Base-by-base conservation (phyloP, 2,888 invertebrate genomes). In the Drosophila macrothrix region DNA sequence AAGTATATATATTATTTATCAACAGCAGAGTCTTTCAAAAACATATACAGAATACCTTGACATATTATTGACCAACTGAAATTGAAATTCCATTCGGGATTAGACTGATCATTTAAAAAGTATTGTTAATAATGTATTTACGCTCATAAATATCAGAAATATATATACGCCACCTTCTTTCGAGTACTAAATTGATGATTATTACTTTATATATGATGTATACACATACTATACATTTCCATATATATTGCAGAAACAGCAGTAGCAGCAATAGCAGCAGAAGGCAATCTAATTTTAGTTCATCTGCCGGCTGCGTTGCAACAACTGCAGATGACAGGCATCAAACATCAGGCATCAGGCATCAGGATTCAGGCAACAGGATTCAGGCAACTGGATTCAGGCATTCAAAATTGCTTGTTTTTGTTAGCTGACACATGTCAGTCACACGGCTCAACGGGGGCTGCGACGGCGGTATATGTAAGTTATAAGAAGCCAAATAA, bases 271-370 rank as follows among this genome's bases (percentile, higher is more conserved):
- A 37, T 29, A 9, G 56, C 59, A 55, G 53, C 63, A 63, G 67
- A 67, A 67, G 81, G 82, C 83, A 82, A 83, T 88, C 83, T 74
- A 83, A 83, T 87, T 83, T 84, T 37, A 69, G 66, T 62, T 66
- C 63, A 74, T 58, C 58, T 59, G 59, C 49, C 49, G 50, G 43
- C 73, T 58, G 60, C 37, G 46, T 54, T 73, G 67, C 74, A 67
- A 64, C 76, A 77, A 78, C 78, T 78, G 78, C 78, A 76, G 71
- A 56, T 78, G 78, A 58, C 80, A 78, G 76, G 33, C 79, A 72
- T 64, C 70, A 72, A 29, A 37, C 55, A 55, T 55, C 35, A 35
- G 54, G 35, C 54, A 55, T 54, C 52, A 52, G 19, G 25, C 33
- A 35, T 4, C 66, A 50, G 56, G 43, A 73, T 39, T 61, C 67